These are phyloP conservation scores for Sebastes nivosus DNA, from an alignment of 2,797 vertebrate genomes.

Conservation along the genomic window DNA sequence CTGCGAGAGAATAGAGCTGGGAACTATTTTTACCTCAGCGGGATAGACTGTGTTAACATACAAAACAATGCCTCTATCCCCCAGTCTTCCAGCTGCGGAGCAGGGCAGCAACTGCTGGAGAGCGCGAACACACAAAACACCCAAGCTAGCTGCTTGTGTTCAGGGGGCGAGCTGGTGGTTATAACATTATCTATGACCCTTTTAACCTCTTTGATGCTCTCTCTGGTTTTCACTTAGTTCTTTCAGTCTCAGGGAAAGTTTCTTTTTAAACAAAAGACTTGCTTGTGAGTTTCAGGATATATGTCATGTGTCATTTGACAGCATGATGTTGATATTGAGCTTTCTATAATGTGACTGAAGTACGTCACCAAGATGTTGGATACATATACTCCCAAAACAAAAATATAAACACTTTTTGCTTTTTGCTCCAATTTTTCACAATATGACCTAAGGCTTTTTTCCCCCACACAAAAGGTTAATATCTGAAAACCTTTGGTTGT, in stretches of 20 bases:
- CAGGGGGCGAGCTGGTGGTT: not conserved
- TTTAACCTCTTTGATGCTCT: conserved; percentile 22
- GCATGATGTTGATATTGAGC: not conserved
- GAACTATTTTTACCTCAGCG: conserved; percentile 78
- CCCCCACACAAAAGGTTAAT: too few relatives aligned
- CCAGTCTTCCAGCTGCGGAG: conserved; percentile 67
- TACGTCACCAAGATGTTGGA: not conserved
- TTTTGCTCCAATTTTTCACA: too few relatives aligned
- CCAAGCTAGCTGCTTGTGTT: not conserved
- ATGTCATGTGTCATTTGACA: not conserved
- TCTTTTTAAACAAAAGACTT: not conserved
- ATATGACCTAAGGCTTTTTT: too few relatives aligned
- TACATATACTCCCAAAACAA: not conserved
- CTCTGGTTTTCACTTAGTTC: not conserved
- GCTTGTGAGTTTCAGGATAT: not conserved
- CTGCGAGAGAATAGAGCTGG: conserved; percentile 68
- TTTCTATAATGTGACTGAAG: not conserved
- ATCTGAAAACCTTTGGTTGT: too few relatives aligned
- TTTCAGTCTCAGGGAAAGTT: not conserved
- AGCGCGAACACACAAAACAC: conserved; percentile 27
- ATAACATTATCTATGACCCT: conserved; percentile 28
- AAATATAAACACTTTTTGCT: not conserved
- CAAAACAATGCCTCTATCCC: conserved; percentile 75
- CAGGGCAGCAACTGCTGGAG: conserved; percentile 35
- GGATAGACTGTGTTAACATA: conserved; percentile 75